Percentiles rank a stretch among this genome's conserved stretches.
phyloP scores from a whole-genome alignment of 1,140 invertebrate species.

The Pteromalus puparum region DNA sequence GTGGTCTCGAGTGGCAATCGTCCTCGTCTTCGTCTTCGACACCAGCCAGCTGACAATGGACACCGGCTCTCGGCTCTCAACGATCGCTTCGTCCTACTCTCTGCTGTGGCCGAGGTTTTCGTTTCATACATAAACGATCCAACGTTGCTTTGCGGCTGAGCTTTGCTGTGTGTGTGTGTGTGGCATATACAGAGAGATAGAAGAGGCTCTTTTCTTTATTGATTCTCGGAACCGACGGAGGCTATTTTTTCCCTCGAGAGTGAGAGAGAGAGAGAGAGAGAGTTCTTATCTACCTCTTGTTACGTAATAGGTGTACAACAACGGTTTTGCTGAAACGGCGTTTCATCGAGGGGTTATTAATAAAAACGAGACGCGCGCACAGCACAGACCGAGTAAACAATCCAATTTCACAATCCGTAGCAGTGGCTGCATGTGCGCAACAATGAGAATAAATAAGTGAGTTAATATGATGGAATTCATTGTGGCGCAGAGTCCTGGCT shows the following conservation, averaged over 20 bases:
- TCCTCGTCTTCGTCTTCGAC: slow-evolving; percentile 5
- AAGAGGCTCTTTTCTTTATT: too few species aligned
- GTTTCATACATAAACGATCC: slow-evolving; percentile 25
- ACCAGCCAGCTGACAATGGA: slow-evolving; percentile 9
- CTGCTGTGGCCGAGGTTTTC: neutral
- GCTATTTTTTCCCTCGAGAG: too few species aligned
- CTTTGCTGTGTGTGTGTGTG: neutral
- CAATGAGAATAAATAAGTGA: slow-evolving; percentile 9
- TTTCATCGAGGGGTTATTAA: too few species aligned
- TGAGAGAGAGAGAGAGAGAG: too few species aligned
- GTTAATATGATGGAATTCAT: slow-evolving; percentile 20
- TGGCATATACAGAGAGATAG: neutral
- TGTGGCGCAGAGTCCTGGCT: neutral
- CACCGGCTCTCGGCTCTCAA: slow-evolving; percentile 15
- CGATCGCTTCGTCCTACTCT: neutral
- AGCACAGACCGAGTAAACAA: too few species aligned
- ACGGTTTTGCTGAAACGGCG: too few species aligned
- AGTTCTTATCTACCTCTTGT: too few species aligned
- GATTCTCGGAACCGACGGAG: neutral
- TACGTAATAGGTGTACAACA: too few species aligned
- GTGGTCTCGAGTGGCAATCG: slow-evolving; percentile 40
- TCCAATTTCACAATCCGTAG: neutral
- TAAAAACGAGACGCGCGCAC: too few species aligned
- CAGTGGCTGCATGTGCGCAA: neutral
- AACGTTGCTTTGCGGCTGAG: neutral